Conservation (phyloP, 2,113 vertebrate species). For the Mellivora capensis region DNA sequence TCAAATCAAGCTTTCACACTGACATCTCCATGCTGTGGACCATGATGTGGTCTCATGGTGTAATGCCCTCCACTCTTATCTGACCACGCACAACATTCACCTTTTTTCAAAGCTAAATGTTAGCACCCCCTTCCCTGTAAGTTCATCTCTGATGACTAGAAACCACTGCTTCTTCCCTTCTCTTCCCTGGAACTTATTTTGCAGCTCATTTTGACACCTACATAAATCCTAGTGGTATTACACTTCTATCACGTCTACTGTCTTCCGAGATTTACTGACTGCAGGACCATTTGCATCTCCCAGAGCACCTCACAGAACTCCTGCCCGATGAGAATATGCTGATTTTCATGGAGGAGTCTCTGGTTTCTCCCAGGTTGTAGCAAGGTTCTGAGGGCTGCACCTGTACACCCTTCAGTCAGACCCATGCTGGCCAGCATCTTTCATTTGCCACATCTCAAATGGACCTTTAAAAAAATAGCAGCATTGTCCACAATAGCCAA, state of each 20-base stretch:
- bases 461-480: neutral
- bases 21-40: neutral
- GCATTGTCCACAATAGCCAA: neutral
- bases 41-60: neutral
- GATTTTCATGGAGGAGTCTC: neutral
- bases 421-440: neutral
- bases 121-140: neutral
- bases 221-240: neutral
- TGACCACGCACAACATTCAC: neutral
- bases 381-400: neutral
- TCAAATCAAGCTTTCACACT: neutral
- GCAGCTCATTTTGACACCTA: neutral
- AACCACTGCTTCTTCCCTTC: neutral
- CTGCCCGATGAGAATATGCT: neutral
- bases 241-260: neutral
- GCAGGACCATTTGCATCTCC: neutral
- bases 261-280: neutral
- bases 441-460: neutral
- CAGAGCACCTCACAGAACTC: neutral
- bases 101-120: neutral
- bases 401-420: too few species aligned
- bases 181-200: neutral
- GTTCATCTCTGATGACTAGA: neutral
- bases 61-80: neutral
- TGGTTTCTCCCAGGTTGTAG: neutral